A percentile compares a stretch with the other conserved stretches of the same genome.
Conservation (phyloP, 2,113 vertebrate species). For the Proterorhinus semilunaris region DNA sequence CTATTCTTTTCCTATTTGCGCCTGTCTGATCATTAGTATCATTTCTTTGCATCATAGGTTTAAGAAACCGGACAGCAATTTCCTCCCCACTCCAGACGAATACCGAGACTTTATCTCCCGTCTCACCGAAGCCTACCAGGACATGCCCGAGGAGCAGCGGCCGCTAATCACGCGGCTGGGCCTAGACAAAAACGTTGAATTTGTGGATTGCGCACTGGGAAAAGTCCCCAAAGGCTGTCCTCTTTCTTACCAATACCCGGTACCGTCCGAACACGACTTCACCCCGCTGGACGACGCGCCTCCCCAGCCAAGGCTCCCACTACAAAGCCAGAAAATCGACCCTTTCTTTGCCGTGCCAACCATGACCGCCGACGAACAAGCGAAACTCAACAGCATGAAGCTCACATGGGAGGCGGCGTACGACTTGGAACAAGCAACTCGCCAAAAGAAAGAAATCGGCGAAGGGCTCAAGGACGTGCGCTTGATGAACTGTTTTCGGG, state of each 20-base stretch:
- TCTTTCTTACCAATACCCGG: conserved; percentile 41
- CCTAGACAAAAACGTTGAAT: conserved; percentile 23
- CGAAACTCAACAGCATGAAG: neutral
- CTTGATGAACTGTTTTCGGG: conserved; percentile 33
- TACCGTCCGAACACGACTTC: conserved; percentile 34
- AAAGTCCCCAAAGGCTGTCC: conserved; percentile 43
- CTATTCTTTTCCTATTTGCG: neutral
- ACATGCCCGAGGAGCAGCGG: conserved; percentile 34
- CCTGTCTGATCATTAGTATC: neutral
- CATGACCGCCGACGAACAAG: conserved; percentile 19
- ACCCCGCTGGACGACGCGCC: conserved; percentile 4
- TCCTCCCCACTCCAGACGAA: neutral
- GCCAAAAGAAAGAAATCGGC: neutral
- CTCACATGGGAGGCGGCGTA: conserved; percentile 38
- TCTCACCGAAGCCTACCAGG: conserved; percentile 37
- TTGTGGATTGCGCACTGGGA: conserved; percentile 40
- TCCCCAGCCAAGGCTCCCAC: conserved; percentile 27
- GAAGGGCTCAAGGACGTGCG: conserved; percentile 20
- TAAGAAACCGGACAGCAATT: neutral
- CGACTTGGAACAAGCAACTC: conserved; percentile 29
- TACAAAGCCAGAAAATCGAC: neutral
- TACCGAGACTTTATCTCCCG: conserved; percentile 18
- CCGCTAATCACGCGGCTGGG: conserved; percentile 44
- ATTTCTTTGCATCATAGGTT: conserved; percentile 15
- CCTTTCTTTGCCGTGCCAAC: rapidly evolving